phyloP scores from a whole-genome alignment of 2,113 vertebrate species.

The Alethe castanea region DNA sequence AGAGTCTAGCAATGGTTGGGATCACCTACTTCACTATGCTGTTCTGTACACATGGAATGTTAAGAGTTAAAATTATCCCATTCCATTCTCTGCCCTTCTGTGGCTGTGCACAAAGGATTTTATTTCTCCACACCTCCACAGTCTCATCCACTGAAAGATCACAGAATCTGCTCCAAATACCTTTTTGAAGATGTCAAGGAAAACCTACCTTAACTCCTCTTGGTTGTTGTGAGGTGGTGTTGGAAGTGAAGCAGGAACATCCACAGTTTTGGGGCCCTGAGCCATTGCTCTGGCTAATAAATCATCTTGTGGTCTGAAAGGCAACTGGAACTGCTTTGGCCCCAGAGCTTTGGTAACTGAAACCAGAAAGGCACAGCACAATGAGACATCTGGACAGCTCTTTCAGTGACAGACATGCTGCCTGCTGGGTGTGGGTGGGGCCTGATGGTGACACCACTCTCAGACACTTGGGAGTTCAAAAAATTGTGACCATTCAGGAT shows the following conservation, averaged over 20 bases:
- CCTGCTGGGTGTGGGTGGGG: not conserved
- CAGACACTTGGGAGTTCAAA: not conserved
- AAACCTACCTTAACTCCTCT: constrained; percentile 88
- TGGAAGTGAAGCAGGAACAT: constrained; percentile 93
- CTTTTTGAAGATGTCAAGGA: not conserved
- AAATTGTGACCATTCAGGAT: not conserved
- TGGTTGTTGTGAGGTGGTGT: constrained; percentile 97
- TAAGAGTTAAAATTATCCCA: not conserved
- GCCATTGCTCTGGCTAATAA: constrained; percentile 83
- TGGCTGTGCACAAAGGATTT: not conserved
- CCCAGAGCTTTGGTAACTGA: constrained; percentile 89
- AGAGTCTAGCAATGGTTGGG: not conserved
- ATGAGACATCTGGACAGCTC: not conserved
- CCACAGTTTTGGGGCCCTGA: constrained; percentile 87
- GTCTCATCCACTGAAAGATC: not conserved
- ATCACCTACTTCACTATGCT: not conserved
- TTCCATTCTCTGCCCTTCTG: not conserved
- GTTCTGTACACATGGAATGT: rapidly evolving
- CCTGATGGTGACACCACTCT: not conserved
- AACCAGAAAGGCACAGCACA: constrained; percentile 25
- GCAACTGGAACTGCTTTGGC: constrained; percentile 86
- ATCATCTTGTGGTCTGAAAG: constrained; percentile 87
- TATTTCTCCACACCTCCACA: not conserved
- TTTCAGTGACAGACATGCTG: not conserved
- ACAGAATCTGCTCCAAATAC: not conserved